Percentiles rank a stretch among this genome's conserved stretches.
Conservation (phyloP, 2,797 vertebrate genomes). For the Syndactyla subalaris region DNA sequence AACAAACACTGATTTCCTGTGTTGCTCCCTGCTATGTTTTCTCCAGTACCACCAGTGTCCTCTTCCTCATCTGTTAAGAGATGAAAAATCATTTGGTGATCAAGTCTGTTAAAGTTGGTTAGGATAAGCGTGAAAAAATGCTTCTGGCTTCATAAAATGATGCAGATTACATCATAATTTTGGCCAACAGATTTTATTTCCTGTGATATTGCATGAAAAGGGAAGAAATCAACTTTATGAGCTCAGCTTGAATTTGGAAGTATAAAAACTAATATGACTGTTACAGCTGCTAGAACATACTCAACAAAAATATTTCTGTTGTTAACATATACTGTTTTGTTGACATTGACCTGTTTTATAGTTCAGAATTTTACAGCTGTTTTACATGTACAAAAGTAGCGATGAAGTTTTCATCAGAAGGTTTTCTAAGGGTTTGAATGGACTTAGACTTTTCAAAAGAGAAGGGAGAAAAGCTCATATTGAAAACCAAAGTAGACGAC, state of each 20-base stretch:
- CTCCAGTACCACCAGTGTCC: not conserved
- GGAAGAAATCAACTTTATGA: not conserved
- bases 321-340: not conserved
- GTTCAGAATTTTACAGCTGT: not conserved
- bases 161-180: not conserved
- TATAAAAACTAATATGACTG: not conserved
- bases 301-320: not conserved
- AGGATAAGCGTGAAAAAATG: not conserved
- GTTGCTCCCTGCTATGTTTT: not conserved
- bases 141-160: not conserved
- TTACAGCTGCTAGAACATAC: not conserved
- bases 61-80: slow-evolving; percentile 60
- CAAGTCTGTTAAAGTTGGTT: not conserved
- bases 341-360: not conserved
- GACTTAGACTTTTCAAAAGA: not conserved
- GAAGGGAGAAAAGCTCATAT: not conserved
- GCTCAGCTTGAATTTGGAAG: not conserved
- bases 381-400: not conserved
- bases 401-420: not conserved
- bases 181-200: not conserved
- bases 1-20: slow-evolving; percentile 49
- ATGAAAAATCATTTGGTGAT: slow-evolving; percentile 18
- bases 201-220: not conserved
- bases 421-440: not conserved
- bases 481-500: not conserved